Base-by-base conservation (phyloP, 2,888 invertebrate genomes). In the Tachina grossa region DNA sequence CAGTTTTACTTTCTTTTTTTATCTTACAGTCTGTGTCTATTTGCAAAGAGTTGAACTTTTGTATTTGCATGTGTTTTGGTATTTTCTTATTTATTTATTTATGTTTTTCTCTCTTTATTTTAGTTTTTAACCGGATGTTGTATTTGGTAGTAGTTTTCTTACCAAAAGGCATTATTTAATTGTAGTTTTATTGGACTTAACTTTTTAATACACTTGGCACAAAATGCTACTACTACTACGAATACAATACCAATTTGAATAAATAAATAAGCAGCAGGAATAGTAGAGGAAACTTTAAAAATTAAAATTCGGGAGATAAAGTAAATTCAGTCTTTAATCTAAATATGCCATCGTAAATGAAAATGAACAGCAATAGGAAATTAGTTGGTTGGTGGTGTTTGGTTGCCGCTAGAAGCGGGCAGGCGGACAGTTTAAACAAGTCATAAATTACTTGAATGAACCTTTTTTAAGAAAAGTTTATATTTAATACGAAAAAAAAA, bases 181-280 rank as follows among this genome's bases (percentile, higher is more conserved):
- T 78, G 78, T 71, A 75, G 74, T 82, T 85, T 82, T 85, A 85
- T 85, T 85, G 78, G 75, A 41, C 78, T 82, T 82, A 75, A 79
- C 59, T 71, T 83, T 49, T 75, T 77, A 83, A 76, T 59, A 59
- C n/a, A 59, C 45, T 83, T 71, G 83, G 76, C 83, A 65, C 45
- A 57, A 57, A 53, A 47, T 66, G 10, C 66, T 31, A 45, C 55
- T 22, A 45, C 55, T 22, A n/a, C 11, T 65, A 49, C 47, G 74
- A 51, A 57, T 22, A 13, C 11, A 72, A 47, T 41, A 80, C 57
- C 74, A 66, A 74, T 81, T 81, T 74, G 45, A 63, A 71, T 79
- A 71, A 74, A 74, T 81, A 80, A 80, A 72, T 68, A 45, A 49
- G 59, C 13, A 39, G 8, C 11, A 31, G 4, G 19, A 6, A 59